A percentile compares a stretch with the other conserved stretches of the same genome.
phyloP scores from a whole-genome alignment of 2,113 vertebrate species.

The Pelusios castaneus region DNA sequence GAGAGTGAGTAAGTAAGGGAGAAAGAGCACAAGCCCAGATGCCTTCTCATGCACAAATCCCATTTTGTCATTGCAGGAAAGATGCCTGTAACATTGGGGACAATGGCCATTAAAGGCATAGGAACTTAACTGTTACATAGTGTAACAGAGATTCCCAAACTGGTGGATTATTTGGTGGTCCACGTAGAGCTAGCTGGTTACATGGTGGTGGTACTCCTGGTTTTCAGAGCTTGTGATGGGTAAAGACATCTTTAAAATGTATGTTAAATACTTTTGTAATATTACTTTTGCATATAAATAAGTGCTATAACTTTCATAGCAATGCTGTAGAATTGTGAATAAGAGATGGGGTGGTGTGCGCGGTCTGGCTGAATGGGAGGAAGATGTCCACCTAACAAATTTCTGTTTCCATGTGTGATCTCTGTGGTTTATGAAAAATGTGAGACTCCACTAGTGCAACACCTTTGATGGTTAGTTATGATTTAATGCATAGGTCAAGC shows the following conservation, averaged over 20 bases:
- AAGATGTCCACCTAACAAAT: neutral
- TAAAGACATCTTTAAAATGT: neutral
- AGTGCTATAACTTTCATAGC: neutral
- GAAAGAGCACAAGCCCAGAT: neutral
- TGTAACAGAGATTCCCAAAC: neutral
- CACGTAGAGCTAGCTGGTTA: neutral
- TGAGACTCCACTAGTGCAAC: neutral
- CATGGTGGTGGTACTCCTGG: neutral
- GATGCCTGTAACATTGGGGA: neutral
- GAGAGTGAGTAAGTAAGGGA: too few species aligned
- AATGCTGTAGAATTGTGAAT: neutral
- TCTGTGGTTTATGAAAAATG: neutral
- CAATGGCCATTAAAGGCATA: neutral
- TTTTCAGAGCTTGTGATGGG: neutral
- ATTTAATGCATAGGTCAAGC: neutral
- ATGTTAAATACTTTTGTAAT: neutral
- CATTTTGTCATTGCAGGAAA: neutral
- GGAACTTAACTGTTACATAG: neutral
- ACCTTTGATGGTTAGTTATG: neutral
- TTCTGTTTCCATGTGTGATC: neutral
- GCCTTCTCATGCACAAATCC: neutral
- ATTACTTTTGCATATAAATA: neutral
- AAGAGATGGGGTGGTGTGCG: neutral
- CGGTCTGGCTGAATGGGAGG: neutral
- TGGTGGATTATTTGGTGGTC: neutral